Evolutionary conservation across 2,888 invertebrate genomes (phyloP), one percentile per base, ranked within the genome.

Genomic region (Morpho deidamia): DNA sequence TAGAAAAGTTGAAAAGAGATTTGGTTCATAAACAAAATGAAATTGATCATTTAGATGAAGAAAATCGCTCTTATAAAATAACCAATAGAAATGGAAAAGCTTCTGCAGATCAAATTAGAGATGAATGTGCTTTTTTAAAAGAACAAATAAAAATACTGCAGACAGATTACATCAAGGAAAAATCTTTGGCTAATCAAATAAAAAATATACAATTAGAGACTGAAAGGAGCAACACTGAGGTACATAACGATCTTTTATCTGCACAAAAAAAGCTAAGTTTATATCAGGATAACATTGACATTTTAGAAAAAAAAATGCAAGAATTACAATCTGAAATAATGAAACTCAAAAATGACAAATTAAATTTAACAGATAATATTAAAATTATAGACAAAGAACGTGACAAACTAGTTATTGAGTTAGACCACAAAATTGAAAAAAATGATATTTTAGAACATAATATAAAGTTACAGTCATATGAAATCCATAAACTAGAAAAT

Each of bases 171-270:
- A 83, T 90, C 12, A 88, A 82, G 68, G 87, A 88, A 61, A 90
- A 90, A 71, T 86, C 89, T 51, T 65, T 90, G 55, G 73, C 87
- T 53, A 88, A 73, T 69, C 90, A 90, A 76, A 83, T 81, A 52
- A 95, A 95, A 77, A 91, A 93, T 61, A 85, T 95, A 46, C 95
- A 95, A 69, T 91, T 94, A 67, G 95, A 95, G 86, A 94, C 94
- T 5, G 95, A 95, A 76, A 92, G 93, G 67, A 92, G 94, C 43
- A 87, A 94, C 56, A 88, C 90, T 51, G 94, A 95, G 63, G 88
- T 93, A 53, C 95, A 95, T 75, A 91, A 90, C 71, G 93, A 94
- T 76, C 74, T 95, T 38, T 69, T 91, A 40, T 88, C 91, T 61
- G 79, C 91, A 9, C 94, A 95, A 73, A 91, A 90, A 32, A 93